These are phyloP conservation scores for Bradypus variegatus DNA, from an alignment of 2,797 vertebrate species.

Conservation along the genomic window DNA sequence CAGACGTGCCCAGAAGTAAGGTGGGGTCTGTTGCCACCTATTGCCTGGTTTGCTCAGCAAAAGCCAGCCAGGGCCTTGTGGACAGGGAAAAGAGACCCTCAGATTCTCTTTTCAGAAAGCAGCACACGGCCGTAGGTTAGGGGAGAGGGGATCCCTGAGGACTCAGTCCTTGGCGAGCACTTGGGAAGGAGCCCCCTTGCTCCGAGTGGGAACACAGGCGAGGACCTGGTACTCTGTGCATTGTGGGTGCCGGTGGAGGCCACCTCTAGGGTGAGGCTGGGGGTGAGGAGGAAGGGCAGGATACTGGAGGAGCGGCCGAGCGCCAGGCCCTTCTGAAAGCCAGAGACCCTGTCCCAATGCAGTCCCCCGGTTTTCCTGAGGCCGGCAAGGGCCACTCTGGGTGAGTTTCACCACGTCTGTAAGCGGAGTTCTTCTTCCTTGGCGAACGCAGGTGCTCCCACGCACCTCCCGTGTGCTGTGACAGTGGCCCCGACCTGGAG, in stretches of 20 bases:
- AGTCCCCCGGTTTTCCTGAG: rapidly evolving
- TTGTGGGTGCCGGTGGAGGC: not conserved
- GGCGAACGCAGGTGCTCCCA: not conserved
- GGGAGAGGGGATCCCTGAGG: rapidly evolving
- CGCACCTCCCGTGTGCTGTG: not conserved
- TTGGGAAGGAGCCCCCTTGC: rapidly evolving
- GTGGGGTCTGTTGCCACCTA: conserved; percentile 57
- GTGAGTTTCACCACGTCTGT: not conserved
- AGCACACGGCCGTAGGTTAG: not conserved
- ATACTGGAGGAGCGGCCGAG: not conserved
- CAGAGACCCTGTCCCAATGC: not conserved
- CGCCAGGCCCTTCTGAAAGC: not conserved
- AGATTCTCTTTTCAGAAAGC: not conserved
- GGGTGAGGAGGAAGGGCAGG: not conserved
- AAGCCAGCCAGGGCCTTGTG: not conserved
- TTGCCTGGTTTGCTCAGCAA: not conserved
- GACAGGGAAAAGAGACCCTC: not conserved
- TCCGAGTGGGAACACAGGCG: too few relatives aligned
- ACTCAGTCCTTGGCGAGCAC: too few relatives aligned
- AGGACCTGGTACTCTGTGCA: not conserved
- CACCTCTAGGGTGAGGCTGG: not conserved
- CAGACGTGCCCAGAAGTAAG: not conserved
- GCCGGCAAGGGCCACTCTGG: not conserved
- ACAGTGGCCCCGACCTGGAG: not conserved
- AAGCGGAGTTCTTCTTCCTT: not conserved